Conservation (phyloP, 2,113 vertebrate genomes). For the Sebastes schlegelii region DNA sequence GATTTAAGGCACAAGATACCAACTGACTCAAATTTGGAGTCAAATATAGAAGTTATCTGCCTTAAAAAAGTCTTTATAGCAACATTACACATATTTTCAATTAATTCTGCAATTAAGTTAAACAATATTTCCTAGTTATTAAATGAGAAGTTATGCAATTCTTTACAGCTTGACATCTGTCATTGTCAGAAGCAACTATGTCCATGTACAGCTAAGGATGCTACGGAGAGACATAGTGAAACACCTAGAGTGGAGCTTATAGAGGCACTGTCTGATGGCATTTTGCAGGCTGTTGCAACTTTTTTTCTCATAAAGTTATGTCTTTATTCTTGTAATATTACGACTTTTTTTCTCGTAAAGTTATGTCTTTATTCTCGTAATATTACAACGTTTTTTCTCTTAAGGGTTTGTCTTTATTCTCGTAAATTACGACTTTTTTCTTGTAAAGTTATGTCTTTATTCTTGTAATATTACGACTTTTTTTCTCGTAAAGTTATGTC, state of each 20-base stretch:
- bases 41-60: constrained; percentile 12
- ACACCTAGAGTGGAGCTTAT: neutral
- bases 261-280: neutral
- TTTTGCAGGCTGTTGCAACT: neutral
- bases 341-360: no score
- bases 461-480: no score
- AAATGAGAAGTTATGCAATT: constrained; percentile 30
- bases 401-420: no score
- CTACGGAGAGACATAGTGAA: neutral
- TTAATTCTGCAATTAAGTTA: constrained; percentile 49
- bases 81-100: constrained; percentile 21
- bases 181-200: constrained; percentile 49
- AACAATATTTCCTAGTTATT: constrained; percentile 40
- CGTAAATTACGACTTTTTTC: no score
- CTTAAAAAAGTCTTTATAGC: constrained; percentile 10
- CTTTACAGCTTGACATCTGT: constrained; percentile 63
- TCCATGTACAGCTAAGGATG: neutral
- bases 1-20: neutral
- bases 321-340: no score
- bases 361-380: no score
- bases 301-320: no score
- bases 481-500: no score
- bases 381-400: no score
- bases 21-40: neutral
- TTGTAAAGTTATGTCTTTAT: no score